Conservation (phyloP, 2,113 vertebrate species). For the Limnothrissa miodon region DNA sequence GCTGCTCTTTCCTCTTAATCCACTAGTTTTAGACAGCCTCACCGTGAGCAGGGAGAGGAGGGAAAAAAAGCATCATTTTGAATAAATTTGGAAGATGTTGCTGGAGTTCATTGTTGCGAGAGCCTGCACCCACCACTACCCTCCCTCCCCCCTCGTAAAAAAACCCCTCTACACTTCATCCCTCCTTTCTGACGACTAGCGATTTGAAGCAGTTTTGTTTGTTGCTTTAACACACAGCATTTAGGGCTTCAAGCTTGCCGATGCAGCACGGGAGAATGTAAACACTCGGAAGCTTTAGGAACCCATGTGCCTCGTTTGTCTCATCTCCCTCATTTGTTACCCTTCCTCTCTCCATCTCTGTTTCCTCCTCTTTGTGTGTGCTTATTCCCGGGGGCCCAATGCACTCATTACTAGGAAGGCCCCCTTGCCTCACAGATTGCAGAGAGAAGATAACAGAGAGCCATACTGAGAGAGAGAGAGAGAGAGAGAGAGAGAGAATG, state of each 20-base stretch:
- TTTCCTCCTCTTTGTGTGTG: background rate
- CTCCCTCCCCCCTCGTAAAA: too few relatives aligned
- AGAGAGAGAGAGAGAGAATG: conserved; percentile 3
- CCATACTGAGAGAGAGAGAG: conserved; percentile 6
- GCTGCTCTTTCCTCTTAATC: background rate
- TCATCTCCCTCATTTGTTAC: background rate
- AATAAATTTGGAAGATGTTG: background rate
- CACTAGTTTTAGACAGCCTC: background rate
- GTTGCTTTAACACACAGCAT: background rate
- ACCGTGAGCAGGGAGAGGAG: background rate
- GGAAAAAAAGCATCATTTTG: background rate
- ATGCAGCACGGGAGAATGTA: background rate
- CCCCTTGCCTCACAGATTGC: background rate
- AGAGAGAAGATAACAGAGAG: background rate
- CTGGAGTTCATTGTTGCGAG: background rate
- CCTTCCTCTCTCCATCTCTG: background rate
- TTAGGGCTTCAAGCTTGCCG: background rate
- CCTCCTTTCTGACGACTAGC: background rate
- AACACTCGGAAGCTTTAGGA: background rate
- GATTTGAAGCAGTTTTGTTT: background rate
- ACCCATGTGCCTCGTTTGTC: background rate
- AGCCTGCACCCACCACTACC: background rate
- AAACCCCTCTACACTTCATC: too few relatives aligned
- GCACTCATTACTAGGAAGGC: conserved; percentile 4
- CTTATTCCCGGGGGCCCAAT: background rate